Evolutionary conservation across 2,888 invertebrate genomes (phyloP), one percentile per base, ranked within the genome.

Genomic region (Allolobophora icterica): DNA sequence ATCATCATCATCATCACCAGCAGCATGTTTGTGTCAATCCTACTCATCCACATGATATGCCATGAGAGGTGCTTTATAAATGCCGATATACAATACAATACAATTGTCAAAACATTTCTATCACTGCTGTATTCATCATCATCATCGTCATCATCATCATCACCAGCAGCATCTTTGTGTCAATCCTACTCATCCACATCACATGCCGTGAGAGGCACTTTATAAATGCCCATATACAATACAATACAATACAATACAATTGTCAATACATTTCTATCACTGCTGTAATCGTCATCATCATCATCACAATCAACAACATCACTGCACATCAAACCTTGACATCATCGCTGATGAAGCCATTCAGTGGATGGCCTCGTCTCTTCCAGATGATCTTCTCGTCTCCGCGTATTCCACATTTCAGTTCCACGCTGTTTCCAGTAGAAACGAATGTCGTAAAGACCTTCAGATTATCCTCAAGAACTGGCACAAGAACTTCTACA

Each of bases 361-460:
- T 96, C 91, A 97, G 95, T 94, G 97, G 97, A 71, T 97, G 96
- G 40, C 96, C 96, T 94, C 97, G 96, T 92, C 97, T 96, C 92
- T 96, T 96, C 97, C 97, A 97, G 89, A 97, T 96, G 91, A 97
- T 96, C n/a, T 97, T 97, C 5, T 97, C 97, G 3, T 96, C 96
- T 34, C 97, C 97, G 40, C 96, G 96, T 90, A 97, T 97, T 95
- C 97, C 97, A 95, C 97, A 97, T 94, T 97, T 97, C 93, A 97
- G 97, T 95, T 97, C 97, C 90, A 97, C 97, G 94, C 97, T 97
- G 95, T 97, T 97, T 52, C 97, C 97, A 35, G 97, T 97, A 90
- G 97, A 96, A 6, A 97, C 97, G 71, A 97, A 96, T 92, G 97
- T 96, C 93, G 96, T 96, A 94, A 97, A 97, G 90, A 87, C 34